Percentiles rank a stretch among this genome's conserved stretches.
phyloP scores from a whole-genome alignment of 2,113 vertebrate genomes.

The Protobothrops flavoviridis region DNA sequence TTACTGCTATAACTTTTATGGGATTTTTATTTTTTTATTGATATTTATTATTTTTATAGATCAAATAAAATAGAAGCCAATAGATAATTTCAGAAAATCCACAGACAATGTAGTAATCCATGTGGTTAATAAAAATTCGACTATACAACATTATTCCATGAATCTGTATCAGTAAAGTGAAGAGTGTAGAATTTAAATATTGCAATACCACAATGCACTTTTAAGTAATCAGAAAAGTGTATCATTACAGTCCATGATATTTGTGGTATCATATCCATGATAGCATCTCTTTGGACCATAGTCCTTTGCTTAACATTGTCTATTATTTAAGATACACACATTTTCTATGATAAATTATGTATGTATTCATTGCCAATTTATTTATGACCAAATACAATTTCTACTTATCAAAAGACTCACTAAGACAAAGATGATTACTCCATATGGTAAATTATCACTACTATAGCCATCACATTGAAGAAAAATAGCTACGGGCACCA shows the following conservation, averaged over 20 bases:
- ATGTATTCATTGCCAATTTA: not conserved
- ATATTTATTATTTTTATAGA: not conserved
- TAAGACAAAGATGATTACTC: not conserved
- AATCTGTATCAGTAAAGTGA: not conserved
- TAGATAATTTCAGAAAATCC: slow-evolving; percentile 2
- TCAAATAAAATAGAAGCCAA: slow-evolving; percentile 12
- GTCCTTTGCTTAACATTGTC: not conserved
- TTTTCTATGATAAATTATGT: not conserved
- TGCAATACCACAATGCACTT: not conserved
- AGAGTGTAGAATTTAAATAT: not conserved
- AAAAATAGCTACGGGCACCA: not conserved
- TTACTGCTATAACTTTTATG: slow-evolving; percentile 23
- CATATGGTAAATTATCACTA: not conserved
- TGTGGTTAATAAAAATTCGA: not conserved
- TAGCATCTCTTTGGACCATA: not conserved
- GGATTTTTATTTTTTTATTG: not conserved
- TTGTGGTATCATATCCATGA: not conserved
- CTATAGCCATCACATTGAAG: not conserved
- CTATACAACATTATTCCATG: not conserved
- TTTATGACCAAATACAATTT: not conserved
- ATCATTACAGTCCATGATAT: not conserved
- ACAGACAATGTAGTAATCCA: not conserved
- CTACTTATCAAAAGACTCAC: not conserved
- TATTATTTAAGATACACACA: not conserved
- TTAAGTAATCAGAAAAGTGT: not conserved